Base-by-base conservation (phyloP, 2,113 vertebrate species). In the Perognathus longimembris region DNA sequence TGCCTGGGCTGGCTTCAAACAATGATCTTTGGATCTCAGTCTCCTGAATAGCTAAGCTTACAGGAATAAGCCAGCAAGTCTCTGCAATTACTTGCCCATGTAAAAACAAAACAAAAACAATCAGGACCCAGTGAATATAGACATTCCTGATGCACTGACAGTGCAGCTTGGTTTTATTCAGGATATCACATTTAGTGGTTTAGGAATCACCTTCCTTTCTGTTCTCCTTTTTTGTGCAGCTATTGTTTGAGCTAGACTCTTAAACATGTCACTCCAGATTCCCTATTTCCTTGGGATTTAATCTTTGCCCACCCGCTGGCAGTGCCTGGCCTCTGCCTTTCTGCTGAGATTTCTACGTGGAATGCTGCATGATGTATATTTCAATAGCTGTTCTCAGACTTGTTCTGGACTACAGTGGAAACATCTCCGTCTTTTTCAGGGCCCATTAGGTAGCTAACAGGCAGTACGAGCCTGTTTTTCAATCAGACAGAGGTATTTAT, bases 251-350 rank as follows among this genome's bases (percentile, higher is more conserved):
- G 32, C 45, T 73, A 30, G 20, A 75, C 34, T 81, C 83, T 64
- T 73, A 81, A 20, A 42, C 64, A 63, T 22, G 28, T 63, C 22
- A 38, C 40, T 74, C 7, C 54, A 28, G 70, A 26, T 36, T 75
- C 77, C 7, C 42, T 91, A 26, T 95, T 88, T n/a, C 38, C 3
- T 30, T 70, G 57, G 12, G 32, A 79, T n/a, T 89, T 70, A 89
- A 84, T 81, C 17, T 15, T n/a, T 28, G n/a, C 28, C 42, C 18
- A 36, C 50, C 28, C 79, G 61, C 42, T 21, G 26, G 28, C 66
- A 38, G 79, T 75, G 57, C 18, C 45, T 59, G 63, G 28, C 59
- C 73, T 86, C 74, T 84, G 28, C 73, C 26, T 91, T 5, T 76
- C n/a, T 73, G 28, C 38, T 67, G 38, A 57, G 36, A 45, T 64